Evolutionary conservation across 2,113 vertebrate species (phyloP), one percentile per base, ranked within the genome.

Genomic region (Gulo gulo): DNA sequence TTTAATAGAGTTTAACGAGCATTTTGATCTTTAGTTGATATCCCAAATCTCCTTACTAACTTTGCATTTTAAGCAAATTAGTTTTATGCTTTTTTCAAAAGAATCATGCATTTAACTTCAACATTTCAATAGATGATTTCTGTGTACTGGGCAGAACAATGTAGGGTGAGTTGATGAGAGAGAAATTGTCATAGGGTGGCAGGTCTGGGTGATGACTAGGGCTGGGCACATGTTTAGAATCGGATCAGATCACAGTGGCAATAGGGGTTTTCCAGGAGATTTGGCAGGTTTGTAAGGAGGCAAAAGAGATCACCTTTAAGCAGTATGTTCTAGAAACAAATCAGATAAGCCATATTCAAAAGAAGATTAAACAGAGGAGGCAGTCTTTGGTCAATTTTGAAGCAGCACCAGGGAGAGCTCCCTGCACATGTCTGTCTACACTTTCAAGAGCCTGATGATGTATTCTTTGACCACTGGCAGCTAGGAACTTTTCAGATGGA

Each of bases 401-500:
- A 74, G 85, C 55, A 93, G 80, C 85, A 90, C 81, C 91, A 91
- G 94, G 88, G 88, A 96, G 92, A 96, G 94, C 69, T 91, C 91
- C 91, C 87, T 83, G n/a, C 50, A 15, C 79, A 15, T 23, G 15
- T 29, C 11, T 50, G 47, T 69, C n/a, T 61, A 36, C 34, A 36
- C 8, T 29, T 45, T 34, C 11, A 34, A 36, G 42, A 95, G 81
- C 57, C 4, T 1, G 14, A 57, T 74, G 76, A 11, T 26, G 29
- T 86, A 2, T 50, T 88, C 10, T 81, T 87, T 45, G 13, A 39
- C 29, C n/a, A 8, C 26, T 91, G 31, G 39, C 23, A 67, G 21
- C n/a, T 47, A 26, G 34, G 47, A 93, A n/a, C 1, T 24, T 50
- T 79, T 39, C 69, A 93, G n/a, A 67, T 13, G 4, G 55, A 26